Percentiles rank a stretch among this genome's conserved stretches.
Evolutionary conservation across 2,113 vertebrate species (phyloP).

Genomic region (Archilochus colubris): DNA sequence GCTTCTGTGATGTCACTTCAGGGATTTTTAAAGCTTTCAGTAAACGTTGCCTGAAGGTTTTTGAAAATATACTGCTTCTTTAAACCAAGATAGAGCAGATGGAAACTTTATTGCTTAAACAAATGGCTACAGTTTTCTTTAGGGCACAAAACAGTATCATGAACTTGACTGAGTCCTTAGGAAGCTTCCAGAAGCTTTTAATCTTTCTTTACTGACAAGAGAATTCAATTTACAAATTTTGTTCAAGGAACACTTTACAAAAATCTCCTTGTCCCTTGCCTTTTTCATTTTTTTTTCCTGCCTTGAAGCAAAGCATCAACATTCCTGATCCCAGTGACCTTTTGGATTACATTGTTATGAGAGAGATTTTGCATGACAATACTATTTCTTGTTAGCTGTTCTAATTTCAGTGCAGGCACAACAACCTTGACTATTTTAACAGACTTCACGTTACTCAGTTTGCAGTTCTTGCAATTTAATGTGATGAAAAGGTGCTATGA

Average conservation of each 20-base stretch:
- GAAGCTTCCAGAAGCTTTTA: conserved; percentile 39
- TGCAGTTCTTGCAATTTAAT: not conserved
- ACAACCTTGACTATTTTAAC: not conserved
- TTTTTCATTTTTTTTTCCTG: not conserved
- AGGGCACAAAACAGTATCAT: conserved; percentile 17
- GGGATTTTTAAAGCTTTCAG: conserved; percentile 48
- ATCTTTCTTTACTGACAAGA: not conserved
- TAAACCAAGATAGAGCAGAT: conserved; percentile 67
- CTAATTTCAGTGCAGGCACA: not conserved
- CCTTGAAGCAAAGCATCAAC: not conserved
- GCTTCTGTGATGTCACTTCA: conserved; percentile 33
- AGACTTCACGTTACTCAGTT: not conserved
- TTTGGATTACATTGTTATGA: not conserved
- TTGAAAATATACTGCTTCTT: conserved; percentile 55
- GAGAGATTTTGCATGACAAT: conserved; percentile 31
- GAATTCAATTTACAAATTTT: conserved; percentile 2
- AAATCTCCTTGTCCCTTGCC: not conserved
- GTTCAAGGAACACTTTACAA: not conserved
- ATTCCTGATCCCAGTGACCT: not conserved
- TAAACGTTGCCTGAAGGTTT: conserved; percentile 44
- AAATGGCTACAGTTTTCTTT: conserved; percentile 42
- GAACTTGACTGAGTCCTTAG: conserved; percentile 22
- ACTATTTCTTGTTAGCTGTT: not conserved
- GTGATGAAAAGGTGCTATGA: not conserved
- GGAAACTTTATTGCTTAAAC: conserved; percentile 56